Conservation (phyloP, 2,797 vertebrate genomes). For the Gephyroberyx darwinii region DNA sequence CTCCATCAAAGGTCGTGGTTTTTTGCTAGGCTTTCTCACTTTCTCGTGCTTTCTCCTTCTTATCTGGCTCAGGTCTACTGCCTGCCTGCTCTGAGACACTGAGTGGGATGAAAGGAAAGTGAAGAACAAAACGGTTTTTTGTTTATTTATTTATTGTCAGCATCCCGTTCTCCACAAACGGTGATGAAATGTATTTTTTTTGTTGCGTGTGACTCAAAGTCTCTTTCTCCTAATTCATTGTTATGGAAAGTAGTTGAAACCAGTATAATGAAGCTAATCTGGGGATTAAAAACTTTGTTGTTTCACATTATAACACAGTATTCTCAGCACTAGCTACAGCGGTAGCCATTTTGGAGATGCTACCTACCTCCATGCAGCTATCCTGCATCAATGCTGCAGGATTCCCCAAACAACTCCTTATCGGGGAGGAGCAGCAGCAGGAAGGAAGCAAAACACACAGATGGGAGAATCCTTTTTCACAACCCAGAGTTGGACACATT, state of each 20-base stretch:
- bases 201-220: constrained; percentile 68
- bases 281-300: constrained; percentile 45
- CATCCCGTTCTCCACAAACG: constrained; percentile 57
- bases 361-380: background rate
- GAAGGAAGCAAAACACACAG: background rate
- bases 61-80: constrained; percentile 64
- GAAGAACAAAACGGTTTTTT: constrained; percentile 70
- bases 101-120: constrained; percentile 78
- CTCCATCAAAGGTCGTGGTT: constrained; percentile 70
- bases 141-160: constrained; percentile 78
- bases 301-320: constrained; percentile 46
- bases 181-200: constrained; percentile 70
- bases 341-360: background rate
- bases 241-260: constrained; percentile 56
- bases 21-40: constrained; percentile 59
- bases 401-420: constrained; percentile 14
- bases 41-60: constrained; percentile 56
- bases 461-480: constrained; percentile 12
- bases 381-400: background rate
- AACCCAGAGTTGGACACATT: constrained; percentile 4
- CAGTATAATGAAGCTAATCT: constrained; percentile 60
- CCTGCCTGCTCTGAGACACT: constrained; percentile 61
- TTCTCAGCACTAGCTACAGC: background rate
- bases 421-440: too few species aligned
- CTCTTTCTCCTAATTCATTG: constrained; percentile 67